Evolutionary conservation across 1,140 invertebrate species (phyloP).

Genomic region (Hyphantria cunea): DNA sequence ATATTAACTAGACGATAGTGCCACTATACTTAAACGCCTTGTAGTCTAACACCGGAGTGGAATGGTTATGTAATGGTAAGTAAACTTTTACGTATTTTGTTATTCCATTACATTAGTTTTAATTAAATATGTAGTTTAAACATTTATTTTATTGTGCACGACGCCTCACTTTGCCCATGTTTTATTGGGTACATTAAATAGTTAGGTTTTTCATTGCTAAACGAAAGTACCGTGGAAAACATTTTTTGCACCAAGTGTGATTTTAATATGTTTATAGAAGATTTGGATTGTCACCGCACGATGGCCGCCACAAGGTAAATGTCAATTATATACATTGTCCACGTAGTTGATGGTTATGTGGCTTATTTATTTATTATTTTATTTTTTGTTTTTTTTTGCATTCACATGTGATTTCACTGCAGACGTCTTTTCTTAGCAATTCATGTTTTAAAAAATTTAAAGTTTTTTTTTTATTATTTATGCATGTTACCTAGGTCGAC

Average conservation of each 20-base stretch:
- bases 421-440: slow-evolving; percentile 69
- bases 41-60: slow-evolving; percentile 44
- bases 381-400: slow-evolving; percentile 71
- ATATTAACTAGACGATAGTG: slow-evolving; percentile 25
- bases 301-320: slow-evolving; percentile 49
- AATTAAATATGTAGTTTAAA: slow-evolving; percentile 39
- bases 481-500: slow-evolving; percentile 61
- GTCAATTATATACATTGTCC: slow-evolving; percentile 46
- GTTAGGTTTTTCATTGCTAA: slow-evolving; percentile 21
- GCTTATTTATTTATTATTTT: slow-evolving; percentile 76
- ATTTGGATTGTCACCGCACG: slow-evolving; percentile 28
- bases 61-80: slow-evolving; percentile 52
- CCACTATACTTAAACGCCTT: slow-evolving; percentile 21
- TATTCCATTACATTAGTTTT: slow-evolving; percentile 20
- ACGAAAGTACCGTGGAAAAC: slow-evolving; percentile 20
- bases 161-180: slow-evolving; percentile 39
- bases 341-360: slow-evolving; percentile 73
- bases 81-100: slow-evolving; percentile 49
- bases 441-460: slow-evolving; percentile 50
- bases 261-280: slow-evolving; percentile 42
- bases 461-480: slow-evolving; percentile 34
- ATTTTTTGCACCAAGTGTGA: slow-evolving; percentile 39
- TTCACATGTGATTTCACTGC: slow-evolving; percentile 82
- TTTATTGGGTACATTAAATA: slow-evolving; percentile 23
- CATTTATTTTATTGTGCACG: slow-evolving; percentile 44